phyloP scores from a whole-genome alignment of 2,888 invertebrate genomes.

The Serrognathus titanus region DNA sequence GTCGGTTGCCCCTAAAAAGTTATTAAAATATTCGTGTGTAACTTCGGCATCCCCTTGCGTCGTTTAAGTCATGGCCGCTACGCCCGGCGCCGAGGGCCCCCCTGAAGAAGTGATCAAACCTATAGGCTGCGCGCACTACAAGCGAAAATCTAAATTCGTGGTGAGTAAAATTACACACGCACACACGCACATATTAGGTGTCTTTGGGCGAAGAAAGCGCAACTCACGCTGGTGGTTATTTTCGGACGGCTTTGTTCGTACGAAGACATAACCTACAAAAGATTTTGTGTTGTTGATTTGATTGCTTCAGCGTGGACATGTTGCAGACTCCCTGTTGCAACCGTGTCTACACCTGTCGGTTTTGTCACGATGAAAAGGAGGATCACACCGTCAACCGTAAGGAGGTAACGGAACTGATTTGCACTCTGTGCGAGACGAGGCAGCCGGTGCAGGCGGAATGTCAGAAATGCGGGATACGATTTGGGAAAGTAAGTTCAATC shows the following conservation, averaged over 20 bases:
- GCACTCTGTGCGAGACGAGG: constrained; percentile 74
- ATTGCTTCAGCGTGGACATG: constrained; percentile 15
- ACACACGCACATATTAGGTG: background rate
- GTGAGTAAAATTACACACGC: constrained; percentile 53
- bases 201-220: background rate
- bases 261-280: background rate
- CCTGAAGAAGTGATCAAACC: constrained; percentile 51
- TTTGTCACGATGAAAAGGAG: constrained; percentile 87
- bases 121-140: constrained; percentile 78
- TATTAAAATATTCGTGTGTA: no score
- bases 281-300: background rate
- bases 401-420: constrained; percentile 78
- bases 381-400: constrained; percentile 81
- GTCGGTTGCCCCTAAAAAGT: no score
- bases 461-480: constrained; percentile 70
- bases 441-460: constrained; percentile 80
- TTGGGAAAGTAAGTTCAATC: constrained; percentile 65
- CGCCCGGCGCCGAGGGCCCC: constrained; percentile 42
- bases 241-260: constrained; percentile 13
- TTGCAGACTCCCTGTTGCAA: constrained; percentile 85
- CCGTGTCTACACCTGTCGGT: constrained; percentile 83
- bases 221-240: constrained; percentile 10
- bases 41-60: no score
- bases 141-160: constrained; percentile 81
- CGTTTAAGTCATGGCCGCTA: constrained; percentile 30